Percentiles rank a stretch among this genome's conserved stretches.
Evolutionary conservation across 2,888 invertebrate species (phyloP).

Genomic region (Amphipyra berbera): DNA sequence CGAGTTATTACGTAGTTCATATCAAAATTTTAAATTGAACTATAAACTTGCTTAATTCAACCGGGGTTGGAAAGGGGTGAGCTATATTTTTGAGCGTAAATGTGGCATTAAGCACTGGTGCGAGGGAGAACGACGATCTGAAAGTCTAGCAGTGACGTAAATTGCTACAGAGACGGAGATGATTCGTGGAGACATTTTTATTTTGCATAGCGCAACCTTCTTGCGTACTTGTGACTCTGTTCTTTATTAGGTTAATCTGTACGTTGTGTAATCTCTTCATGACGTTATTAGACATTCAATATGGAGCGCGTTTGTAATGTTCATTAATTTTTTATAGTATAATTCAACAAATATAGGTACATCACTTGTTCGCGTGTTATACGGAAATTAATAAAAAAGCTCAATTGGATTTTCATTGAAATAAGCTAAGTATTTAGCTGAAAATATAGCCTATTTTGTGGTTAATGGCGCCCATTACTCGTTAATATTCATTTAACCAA

Average conservation of each 20-base stretch:
- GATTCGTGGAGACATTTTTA: conserved; percentile 56
- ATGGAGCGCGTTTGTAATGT: conserved; percentile 36
- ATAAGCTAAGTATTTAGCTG: conserved; percentile 46
- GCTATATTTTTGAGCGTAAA: conserved; percentile 56
- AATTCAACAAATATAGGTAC: conserved; percentile 35
- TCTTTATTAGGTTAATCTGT: conserved; percentile 37
- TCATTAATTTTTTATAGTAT: conserved; percentile 43
- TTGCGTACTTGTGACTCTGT: conserved; percentile 26
- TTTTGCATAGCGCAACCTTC: conserved; percentile 44
- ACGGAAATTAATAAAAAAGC: conserved; percentile 46
- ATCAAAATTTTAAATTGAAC: conserved; percentile 64
- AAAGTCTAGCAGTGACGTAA: conserved; percentile 47
- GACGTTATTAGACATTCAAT: conserved; percentile 23
- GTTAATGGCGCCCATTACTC: conserved; percentile 35
- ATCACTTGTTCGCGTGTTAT: conserved; percentile 53
- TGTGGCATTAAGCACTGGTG: conserved; percentile 55
- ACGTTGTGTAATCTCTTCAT: conserved; percentile 27
- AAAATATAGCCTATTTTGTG: conserved; percentile 45
- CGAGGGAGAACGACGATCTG: conserved; percentile 46
- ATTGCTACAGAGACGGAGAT: conserved; percentile 46
- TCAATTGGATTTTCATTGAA: conserved; percentile 56
- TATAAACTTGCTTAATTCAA: conserved; percentile 61
- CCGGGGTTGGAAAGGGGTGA: conserved; percentile 56
- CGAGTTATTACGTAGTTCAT: conserved; percentile 55
- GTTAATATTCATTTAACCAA: conserved; percentile 42